Evolutionary conservation across 2,113 vertebrate genomes (phyloP).

Genomic region (Pontoporia blainvillei): DNA sequence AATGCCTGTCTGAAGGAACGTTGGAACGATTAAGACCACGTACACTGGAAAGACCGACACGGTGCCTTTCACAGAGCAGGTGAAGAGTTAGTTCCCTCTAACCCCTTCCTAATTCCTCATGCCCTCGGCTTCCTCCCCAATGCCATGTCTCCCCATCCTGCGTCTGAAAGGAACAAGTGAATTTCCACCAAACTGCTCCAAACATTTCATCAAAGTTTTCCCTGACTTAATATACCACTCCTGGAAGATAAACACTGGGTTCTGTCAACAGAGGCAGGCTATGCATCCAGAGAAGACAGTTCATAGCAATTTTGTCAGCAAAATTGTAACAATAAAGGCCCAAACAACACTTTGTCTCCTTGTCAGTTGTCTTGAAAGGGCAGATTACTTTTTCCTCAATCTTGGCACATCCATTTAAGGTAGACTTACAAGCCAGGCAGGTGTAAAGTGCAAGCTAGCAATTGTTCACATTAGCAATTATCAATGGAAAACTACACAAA

Average conservation of each 20-base stretch:
- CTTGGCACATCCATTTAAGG: conserved; percentile 85
- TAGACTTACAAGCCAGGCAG: conserved; percentile 81
- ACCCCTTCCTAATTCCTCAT: background rate
- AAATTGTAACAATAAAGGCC: conserved; percentile 79
- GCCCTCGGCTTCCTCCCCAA: background rate
- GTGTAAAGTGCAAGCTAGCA: conserved; percentile 83
- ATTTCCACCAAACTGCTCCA: background rate
- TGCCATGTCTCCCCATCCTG: background rate
- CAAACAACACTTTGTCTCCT: conserved; percentile 81
- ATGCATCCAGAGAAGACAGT: conserved; percentile 73
- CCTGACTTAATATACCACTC: conserved; percentile 57
- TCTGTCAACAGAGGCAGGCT: conserved; percentile 64
- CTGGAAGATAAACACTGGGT: conserved; percentile 41
- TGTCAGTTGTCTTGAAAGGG: conserved; percentile 82
- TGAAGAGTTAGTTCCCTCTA: background rate
- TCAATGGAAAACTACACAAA: conserved; percentile 80
- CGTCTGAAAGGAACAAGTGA: background rate
- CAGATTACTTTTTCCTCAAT: conserved; percentile 83
- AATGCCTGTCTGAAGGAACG: background rate
- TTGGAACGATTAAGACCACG: background rate
- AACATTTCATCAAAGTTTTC: conserved; percentile 44
- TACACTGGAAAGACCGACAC: background rate
- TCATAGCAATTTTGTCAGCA: conserved; percentile 82
- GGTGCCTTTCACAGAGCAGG: background rate
- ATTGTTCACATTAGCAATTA: conserved; percentile 85